phyloP scores from a whole-genome alignment of 2,113 vertebrate genomes.

The Sapajus apella region DNA sequence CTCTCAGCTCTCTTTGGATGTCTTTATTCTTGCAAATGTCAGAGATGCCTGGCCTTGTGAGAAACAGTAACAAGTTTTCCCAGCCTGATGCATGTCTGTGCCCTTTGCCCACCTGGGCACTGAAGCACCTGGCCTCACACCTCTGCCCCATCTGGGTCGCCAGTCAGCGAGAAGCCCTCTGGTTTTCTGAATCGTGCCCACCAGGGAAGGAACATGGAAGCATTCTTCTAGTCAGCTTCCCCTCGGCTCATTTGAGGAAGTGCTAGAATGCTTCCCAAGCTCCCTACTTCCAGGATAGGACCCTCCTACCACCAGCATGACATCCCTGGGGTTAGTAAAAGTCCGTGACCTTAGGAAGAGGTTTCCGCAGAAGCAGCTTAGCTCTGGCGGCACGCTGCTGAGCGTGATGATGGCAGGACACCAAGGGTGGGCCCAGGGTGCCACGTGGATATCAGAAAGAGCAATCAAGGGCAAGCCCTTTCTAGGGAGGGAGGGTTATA shows the following conservation, averaged over 20 bases:
- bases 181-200: neutral
- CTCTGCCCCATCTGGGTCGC: accelerated
- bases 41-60: neutral
- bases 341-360: neutral
- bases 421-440: neutral
- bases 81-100: neutral
- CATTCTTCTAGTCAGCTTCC: neutral
- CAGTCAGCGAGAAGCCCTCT: neutral
- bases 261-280: neutral
- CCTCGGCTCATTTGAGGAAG: neutral
- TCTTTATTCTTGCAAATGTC: neutral
- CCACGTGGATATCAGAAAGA: accelerated
- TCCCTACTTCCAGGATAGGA: accelerated
- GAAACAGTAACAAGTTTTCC: neutral
- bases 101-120: accelerated
- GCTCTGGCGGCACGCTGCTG: neutral
- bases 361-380: neutral
- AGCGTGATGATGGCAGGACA: accelerated
- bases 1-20: neutral
- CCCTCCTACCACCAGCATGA: neutral
- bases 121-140: neutral
- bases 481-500: neutral
- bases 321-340: neutral
- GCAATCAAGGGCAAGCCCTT: neutral
- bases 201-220: neutral